phyloP scores from a whole-genome alignment of 2,797 vertebrate species.

The Benthosema pterotum region DNA sequence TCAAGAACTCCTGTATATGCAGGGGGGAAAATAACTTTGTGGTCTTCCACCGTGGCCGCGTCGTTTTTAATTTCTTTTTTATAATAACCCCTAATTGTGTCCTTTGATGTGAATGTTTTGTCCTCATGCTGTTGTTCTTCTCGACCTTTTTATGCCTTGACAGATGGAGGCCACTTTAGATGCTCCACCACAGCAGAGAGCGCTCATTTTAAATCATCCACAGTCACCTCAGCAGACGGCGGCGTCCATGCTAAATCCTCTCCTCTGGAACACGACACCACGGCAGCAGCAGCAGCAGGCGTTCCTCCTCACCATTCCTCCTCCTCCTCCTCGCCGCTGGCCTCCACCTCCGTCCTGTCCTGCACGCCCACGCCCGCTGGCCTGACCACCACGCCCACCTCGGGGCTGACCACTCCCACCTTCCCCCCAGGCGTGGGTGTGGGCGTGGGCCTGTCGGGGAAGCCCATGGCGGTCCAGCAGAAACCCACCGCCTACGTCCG shows the following conservation, averaged over 20 bases:
- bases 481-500: constrained; percentile 93
- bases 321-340: constrained; percentile 87
- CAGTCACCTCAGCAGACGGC: constrained; percentile 58
- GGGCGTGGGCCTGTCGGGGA: constrained; percentile 89
- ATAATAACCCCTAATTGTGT: too few relatives aligned
- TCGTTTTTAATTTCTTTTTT: too few relatives aligned
- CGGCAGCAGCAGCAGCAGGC: too few relatives aligned
- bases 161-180: constrained; percentile 63
- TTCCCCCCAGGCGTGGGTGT: constrained; percentile 86
- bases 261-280: constrained; percentile 84
- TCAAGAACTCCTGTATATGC: too few relatives aligned
- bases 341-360: constrained; percentile 92
- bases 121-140: background rate
- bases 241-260: constrained; percentile 69
- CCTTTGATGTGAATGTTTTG: constrained; percentile 1
- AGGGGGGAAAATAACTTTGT: too few relatives aligned
- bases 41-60: too few relatives aligned
- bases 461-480: constrained; percentile 86
- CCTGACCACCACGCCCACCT: constrained; percentile 82
- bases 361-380: constrained; percentile 82
- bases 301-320: constrained; percentile 66
- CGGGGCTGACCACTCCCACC: constrained; percentile 85
- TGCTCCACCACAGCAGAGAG: constrained; percentile 83
- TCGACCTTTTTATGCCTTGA: constrained; percentile 8
- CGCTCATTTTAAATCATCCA: constrained; percentile 80